Percentiles rank a stretch among this genome's conserved stretches.
Evolutionary conservation across 1,140 invertebrate species (phyloP).

Genomic region (Reticulitermes speratus): DNA sequence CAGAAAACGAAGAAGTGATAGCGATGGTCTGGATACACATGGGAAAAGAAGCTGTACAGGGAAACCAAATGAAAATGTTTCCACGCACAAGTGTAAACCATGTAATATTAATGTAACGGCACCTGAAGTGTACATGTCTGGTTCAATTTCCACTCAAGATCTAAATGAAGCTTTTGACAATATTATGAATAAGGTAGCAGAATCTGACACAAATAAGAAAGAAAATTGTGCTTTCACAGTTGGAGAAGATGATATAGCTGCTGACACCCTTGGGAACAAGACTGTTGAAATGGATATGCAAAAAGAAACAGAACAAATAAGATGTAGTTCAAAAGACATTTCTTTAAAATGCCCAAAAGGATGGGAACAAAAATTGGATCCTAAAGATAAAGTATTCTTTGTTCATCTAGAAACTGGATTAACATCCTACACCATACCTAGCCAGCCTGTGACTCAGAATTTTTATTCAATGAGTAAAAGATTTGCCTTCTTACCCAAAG

Average conservation of each 20-base stretch:
- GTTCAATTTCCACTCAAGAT: slow-evolving; percentile 1
- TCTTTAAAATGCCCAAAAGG: background rate
- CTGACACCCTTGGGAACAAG: background rate
- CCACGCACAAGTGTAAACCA: no score
- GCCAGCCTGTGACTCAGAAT: background rate
- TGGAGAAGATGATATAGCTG: background rate
- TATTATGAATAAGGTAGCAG: background rate
- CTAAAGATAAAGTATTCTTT: slow-evolving; percentile 21
- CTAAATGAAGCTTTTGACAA: slow-evolving; percentile 21
- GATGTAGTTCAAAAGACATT: background rate
- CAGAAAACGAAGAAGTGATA: background rate
- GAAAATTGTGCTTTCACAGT: background rate
- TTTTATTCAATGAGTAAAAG: slow-evolving; percentile 40
- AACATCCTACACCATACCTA: background rate
- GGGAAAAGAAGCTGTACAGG: background rate
- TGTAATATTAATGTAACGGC: background rate
- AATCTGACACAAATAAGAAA: background rate
- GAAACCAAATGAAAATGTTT: background rate
- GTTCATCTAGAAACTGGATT: slow-evolving; percentile 24
- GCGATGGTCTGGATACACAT: background rate
- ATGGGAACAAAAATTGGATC: slow-evolving; percentile 22
- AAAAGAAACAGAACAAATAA: background rate
- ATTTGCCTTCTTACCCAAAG: slow-evolving; percentile 47
- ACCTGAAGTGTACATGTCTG: background rate
- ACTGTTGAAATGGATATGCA: background rate